A percentile compares a stretch with the other conserved stretches of the same genome.
These are phyloP conservation scores for Coracopsis vasa DNA, from an alignment of 2,113 vertebrate species.

Conservation along the genomic window DNA sequence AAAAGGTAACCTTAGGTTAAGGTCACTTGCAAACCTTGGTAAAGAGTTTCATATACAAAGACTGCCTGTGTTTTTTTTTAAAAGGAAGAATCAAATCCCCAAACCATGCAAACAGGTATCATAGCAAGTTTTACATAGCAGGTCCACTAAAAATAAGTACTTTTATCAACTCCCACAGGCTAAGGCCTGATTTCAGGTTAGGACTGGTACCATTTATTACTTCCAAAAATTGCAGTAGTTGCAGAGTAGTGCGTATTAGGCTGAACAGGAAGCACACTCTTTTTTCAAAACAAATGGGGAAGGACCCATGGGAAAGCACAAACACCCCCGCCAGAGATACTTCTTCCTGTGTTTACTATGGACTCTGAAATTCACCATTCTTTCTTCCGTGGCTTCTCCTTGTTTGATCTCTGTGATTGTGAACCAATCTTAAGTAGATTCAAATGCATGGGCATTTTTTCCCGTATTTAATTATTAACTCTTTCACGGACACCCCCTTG, in stretches of 20 bases:
- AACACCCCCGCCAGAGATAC: too few species aligned
- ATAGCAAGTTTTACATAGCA: neutral
- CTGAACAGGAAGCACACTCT: neutral
- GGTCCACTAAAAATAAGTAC: neutral
- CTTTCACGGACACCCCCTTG: too few species aligned
- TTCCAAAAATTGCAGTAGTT: neutral
- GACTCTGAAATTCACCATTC: neutral
- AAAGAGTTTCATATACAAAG: neutral
- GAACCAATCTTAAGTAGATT: neutral
- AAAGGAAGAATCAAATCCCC: neutral
- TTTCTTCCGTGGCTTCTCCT: neutral
- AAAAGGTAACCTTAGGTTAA: neutral
- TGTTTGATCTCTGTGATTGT: neutral
- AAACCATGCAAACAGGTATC: neutral
- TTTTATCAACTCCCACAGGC: neutral
- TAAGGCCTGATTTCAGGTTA: neutral
- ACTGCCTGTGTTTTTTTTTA: neutral
- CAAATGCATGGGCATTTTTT: neutral
- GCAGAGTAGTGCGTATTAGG: neutral
- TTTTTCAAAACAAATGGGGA: neutral
- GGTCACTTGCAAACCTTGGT: neutral
- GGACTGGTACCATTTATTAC: neutral
- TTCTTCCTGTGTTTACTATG: neutral
- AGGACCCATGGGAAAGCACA: neutral
- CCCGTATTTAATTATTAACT: too few species aligned